Percentiles rank a stretch among this genome's conserved stretches.
These are phyloP conservation scores for Scytalopus superciliaris DNA, from an alignment of 2,113 vertebrate genomes.

Conservation along the genomic window DNA sequence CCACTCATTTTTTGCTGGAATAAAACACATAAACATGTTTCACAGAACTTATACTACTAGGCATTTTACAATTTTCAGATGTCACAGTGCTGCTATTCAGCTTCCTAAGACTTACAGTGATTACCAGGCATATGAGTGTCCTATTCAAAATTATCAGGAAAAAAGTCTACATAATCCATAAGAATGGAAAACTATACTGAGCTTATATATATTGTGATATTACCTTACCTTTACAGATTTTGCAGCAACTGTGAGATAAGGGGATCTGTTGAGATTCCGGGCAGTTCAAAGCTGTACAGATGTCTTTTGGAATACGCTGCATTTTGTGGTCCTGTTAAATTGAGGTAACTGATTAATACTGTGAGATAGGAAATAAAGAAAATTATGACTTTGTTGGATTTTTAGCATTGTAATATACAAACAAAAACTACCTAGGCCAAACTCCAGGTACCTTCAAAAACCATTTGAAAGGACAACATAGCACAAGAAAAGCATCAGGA, in stretches of 20 bases:
- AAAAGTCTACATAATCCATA: background rate
- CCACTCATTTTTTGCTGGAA: background rate
- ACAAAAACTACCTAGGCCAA: background rate
- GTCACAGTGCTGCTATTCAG: background rate
- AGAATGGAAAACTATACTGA: background rate
- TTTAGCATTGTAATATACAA: background rate
- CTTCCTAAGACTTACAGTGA: background rate
- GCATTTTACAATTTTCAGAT: conserved; percentile 16
- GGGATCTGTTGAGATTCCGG: conserved; percentile 88
- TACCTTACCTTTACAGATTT: conserved; percentile 92
- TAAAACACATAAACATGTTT: background rate
- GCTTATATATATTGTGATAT: background rate
- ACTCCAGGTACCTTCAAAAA: background rate
- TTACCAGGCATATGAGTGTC: background rate
- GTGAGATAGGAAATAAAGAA: background rate
- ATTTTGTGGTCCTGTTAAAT: conserved; percentile 85
- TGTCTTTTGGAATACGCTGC: conserved; percentile 80
- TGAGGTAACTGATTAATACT: background rate
- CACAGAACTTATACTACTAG: conserved; percentile 11
- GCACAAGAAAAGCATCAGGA: background rate
- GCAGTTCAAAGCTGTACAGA: conserved; percentile 84
- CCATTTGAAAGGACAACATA: background rate
- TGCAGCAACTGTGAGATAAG: conserved; percentile 91
- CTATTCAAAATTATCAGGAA: background rate
- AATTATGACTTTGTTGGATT: background rate